A percentile compares a stretch with the other conserved stretches of the same genome.
phyloP scores from a whole-genome alignment of 2,888 invertebrate genomes.

The Glomeris marginata region DNA sequence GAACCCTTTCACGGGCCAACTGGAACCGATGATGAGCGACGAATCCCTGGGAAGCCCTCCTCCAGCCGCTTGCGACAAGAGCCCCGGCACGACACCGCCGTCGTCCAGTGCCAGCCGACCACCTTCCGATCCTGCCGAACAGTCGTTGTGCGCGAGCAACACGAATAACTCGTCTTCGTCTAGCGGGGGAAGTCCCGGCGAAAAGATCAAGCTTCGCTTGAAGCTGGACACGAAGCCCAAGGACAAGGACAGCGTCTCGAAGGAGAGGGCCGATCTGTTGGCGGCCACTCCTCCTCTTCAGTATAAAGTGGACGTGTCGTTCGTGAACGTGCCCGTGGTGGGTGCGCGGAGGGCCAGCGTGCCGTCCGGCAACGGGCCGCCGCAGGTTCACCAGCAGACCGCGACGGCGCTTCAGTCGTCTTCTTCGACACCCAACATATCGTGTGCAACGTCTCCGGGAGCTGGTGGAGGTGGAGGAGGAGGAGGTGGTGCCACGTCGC shows the following conservation, averaged over 20 bases:
- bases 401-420: conserved; percentile 53
- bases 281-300: conserved; percentile 38
- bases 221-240: conserved; percentile 45
- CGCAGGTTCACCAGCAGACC: conserved; percentile 72
- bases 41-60: conserved; percentile 19
- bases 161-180: background rate
- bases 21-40: conserved; percentile 56
- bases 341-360: conserved; percentile 19
- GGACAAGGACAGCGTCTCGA: conserved; percentile 14
- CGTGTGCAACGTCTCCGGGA: conserved; percentile 21
- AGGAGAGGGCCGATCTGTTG: background rate
- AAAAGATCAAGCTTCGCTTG: conserved; percentile 65
- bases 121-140: background rate
- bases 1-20: conserved; percentile 70
- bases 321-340: conserved; percentile 39
- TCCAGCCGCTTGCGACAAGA: too few relatives aligned
- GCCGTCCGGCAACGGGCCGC: conserved; percentile 40
- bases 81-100: background rate
- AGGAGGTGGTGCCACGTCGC: conserved; percentile 13
- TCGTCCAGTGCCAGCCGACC: background rate
- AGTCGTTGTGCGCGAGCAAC: background rate
- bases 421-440: conserved; percentile 2
- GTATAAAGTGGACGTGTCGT: conserved; percentile 65
- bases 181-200: conserved; percentile 32
- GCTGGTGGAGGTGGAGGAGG: conserved; percentile 29